Percentiles rank a stretch among this genome's conserved stretches.
Conservation (phyloP, 2,113 vertebrate species). For the Diadophis punctatus region DNA sequence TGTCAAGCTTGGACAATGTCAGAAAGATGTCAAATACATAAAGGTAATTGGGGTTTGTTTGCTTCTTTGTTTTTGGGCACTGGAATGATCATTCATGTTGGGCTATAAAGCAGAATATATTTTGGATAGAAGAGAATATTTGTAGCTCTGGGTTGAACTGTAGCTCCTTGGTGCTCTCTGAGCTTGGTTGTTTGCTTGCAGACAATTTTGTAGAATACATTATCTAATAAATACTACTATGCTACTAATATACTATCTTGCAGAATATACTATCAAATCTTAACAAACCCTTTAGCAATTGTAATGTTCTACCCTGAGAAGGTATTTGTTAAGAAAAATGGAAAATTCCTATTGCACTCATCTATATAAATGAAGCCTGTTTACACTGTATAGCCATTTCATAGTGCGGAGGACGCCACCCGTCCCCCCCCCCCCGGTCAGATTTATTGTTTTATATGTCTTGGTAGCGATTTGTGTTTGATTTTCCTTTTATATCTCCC, state of each 20-base stretch:
- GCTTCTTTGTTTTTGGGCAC: constrained; percentile 4
- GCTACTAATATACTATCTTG: not conserved
- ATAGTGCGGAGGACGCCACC: too few species aligned
- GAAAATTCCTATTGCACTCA: not conserved
- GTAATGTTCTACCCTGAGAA: not conserved
- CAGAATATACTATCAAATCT: constrained; percentile 14
- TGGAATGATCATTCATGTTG: not conserved
- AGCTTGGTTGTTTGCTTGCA: not conserved
- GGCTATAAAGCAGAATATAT: not conserved
- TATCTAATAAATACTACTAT: not conserved
- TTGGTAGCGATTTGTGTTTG: too few species aligned
- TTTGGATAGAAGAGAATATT: not conserved
- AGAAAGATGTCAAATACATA: not conserved
- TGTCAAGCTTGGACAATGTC: not conserved
- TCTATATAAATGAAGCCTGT: not conserved
- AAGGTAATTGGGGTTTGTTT: not conserved
- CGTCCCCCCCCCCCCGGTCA: too few species aligned
- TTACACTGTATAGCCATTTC: not conserved
- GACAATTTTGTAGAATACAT: not conserved
- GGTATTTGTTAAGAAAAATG: not conserved
- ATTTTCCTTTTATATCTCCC: too few species aligned
- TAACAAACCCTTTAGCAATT: not conserved
- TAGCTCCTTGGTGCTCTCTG: not conserved
- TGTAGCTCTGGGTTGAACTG: not conserved
- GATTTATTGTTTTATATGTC: too few species aligned